These are phyloP conservation scores for Anoura caudifer DNA, from an alignment of 2,113 vertebrate species.

Conservation along the genomic window DNA sequence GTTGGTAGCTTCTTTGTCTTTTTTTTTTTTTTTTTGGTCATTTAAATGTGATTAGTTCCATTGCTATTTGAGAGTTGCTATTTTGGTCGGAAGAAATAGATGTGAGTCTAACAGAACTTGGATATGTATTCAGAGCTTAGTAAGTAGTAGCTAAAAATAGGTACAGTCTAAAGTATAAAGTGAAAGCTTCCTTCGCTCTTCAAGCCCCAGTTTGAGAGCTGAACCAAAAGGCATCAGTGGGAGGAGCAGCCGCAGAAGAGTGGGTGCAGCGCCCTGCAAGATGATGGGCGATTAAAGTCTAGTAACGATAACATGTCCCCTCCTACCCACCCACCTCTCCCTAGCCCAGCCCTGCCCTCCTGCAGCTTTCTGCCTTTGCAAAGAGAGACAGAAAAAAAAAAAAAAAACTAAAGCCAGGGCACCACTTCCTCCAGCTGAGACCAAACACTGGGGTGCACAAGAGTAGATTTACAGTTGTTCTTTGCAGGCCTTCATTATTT, in stretches of 20 bases:
- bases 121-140: background rate
- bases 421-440: slow-evolving; percentile 84
- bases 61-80: background rate
- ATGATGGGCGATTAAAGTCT: background rate
- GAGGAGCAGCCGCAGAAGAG: background rate
- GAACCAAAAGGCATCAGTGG: no score
- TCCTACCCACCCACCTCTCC: background rate
- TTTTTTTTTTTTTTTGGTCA: background rate
- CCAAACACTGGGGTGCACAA: slow-evolving; percentile 51
- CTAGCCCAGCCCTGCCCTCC: no score
- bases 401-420: slow-evolving; percentile 82
- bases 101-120: background rate
- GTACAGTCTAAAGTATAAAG: background rate
- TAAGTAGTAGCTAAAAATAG: background rate
- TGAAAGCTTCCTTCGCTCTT: no score
- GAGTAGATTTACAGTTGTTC: no score
- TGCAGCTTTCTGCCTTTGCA: background rate
- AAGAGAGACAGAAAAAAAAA: background rate
- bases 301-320: no score
- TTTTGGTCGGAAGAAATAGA: slow-evolving; percentile 4
- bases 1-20: background rate
- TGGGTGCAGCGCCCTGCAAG: background rate
- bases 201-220: no score
- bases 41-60: background rate
- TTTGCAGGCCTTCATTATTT: no score